phyloP scores from a whole-genome alignment of 2,888 invertebrate genomes.

The Elmis aenea region DNA sequence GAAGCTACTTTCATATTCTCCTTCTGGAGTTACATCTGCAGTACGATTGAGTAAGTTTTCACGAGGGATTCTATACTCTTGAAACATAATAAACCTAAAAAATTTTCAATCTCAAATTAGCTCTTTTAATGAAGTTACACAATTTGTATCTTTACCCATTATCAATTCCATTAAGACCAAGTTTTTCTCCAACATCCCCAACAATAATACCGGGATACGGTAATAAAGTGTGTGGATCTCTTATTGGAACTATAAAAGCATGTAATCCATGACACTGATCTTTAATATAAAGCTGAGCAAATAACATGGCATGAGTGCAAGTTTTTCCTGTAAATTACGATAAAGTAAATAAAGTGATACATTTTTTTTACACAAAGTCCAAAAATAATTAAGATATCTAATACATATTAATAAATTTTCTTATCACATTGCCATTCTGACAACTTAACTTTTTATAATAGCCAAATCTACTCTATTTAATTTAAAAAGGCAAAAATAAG shows the following conservation, averaged over 20 bases:
- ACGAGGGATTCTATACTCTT: conserved; percentile 80
- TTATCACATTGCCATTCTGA: no score
- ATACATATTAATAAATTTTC: no score
- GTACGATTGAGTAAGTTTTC: conserved; percentile 81
- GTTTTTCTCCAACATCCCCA: conserved; percentile 91
- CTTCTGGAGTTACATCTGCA: conserved; percentile 83
- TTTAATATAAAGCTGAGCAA: conserved; percentile 84
- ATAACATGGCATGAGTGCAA: conserved; percentile 80
- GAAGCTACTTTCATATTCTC: conserved; percentile 84
- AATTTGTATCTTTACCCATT: conserved; percentile 80
- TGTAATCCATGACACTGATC: conserved; percentile 80
- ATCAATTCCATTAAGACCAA: conserved; percentile 86
- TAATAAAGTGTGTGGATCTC: conserved; percentile 69
- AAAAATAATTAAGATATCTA: no score
- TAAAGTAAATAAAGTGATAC: no score
- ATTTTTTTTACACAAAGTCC: no score
- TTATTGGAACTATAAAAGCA: conserved; percentile 81
- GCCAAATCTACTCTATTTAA: no score
- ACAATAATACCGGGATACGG: conserved; percentile 80
- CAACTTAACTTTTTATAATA: no score
- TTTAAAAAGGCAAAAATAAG: no score
- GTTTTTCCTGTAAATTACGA: conserved; percentile 62
- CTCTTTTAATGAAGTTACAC: conserved; percentile 2
- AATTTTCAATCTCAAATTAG: no score
- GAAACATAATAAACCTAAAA: conserved; percentile 78